Conservation (phyloP, 2,888 invertebrate species). For the Tinea semifulvella region DNA sequence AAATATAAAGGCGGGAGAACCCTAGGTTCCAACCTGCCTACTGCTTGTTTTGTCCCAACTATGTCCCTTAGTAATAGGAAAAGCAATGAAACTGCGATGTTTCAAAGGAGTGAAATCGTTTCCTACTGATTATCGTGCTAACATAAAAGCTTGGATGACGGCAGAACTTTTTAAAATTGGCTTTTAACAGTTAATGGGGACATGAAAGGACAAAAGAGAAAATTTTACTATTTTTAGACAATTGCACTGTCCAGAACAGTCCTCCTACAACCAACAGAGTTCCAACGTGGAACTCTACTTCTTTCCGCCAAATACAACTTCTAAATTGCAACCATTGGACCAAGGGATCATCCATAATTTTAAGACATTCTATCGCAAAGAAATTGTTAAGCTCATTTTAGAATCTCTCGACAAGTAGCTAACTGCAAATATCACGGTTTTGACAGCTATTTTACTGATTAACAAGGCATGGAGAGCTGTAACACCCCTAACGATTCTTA, state of each 20-base stretch:
- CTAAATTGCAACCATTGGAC: slow-evolving; percentile 18
- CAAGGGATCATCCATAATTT: slow-evolving; percentile 19
- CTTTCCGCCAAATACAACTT: slow-evolving; percentile 16
- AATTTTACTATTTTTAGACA: slow-evolving; percentile 17
- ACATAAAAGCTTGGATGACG: slow-evolving; percentile 19
- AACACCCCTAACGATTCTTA: slow-evolving; percentile 20
- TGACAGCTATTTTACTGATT: slow-evolving; percentile 20
- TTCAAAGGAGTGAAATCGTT: slow-evolving; percentile 17
- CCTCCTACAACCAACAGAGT: slow-evolving; percentile 20
- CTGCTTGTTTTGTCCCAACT: too few species aligned
- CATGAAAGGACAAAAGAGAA: slow-evolving; percentile 17
- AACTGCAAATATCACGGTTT: slow-evolving; percentile 20
- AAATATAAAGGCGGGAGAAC: too few species aligned
- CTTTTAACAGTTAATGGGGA: slow-evolving; percentile 17
- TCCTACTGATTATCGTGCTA: slow-evolving; percentile 14
- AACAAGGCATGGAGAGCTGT: slow-evolving; percentile 21
- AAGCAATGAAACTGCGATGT: slow-evolving; percentile 18
- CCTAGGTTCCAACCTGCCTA: too few species aligned
- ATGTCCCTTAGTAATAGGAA: slow-evolving; percentile 18
- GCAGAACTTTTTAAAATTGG: slow-evolving; percentile 16
- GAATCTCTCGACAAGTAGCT: slow-evolving; percentile 20
- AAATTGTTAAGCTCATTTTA: slow-evolving; percentile 17
- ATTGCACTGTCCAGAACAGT: slow-evolving; percentile 15
- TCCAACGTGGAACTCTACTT: slow-evolving; percentile 19
- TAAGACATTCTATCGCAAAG: slow-evolving; percentile 11